A percentile compares a stretch with the other conserved stretches of the same genome.
Conservation (phyloP, 2,113 vertebrate genomes). For the Apeltes quadracus region DNA sequence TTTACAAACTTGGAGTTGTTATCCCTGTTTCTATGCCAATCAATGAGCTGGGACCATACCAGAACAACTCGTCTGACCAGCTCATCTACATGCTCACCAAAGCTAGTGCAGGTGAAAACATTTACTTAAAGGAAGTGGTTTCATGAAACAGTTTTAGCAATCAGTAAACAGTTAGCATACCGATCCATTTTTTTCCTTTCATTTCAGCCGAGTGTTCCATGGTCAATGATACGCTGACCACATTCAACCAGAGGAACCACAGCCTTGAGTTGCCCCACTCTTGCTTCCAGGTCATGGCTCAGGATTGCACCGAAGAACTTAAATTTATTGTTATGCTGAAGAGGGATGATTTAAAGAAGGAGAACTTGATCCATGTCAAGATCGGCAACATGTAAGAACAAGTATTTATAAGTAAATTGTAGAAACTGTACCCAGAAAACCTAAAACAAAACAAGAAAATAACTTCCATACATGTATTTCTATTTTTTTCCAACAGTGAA, state of each 20-base stretch:
- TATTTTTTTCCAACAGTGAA: constrained; percentile 56
- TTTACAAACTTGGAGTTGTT: constrained; percentile 49
- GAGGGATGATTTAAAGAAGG: constrained; percentile 65
- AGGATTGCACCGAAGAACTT: constrained; percentile 83
- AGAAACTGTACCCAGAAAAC: neutral
- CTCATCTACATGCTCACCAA: constrained; percentile 27
- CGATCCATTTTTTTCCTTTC: neutral
- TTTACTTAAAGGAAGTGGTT: neutral
- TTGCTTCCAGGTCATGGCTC: constrained; percentile 84
- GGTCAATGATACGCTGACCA: constrained; percentile 66
- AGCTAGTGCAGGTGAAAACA: constrained; percentile 59
- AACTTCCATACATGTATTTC: neutral
- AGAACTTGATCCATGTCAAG: constrained; percentile 76
- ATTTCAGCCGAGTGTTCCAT: constrained; percentile 68
- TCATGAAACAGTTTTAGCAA: neutral
- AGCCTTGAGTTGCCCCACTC: constrained; percentile 77
- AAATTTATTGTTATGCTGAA: constrained; percentile 85
- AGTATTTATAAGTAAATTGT: neutral
- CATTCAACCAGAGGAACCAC: constrained; percentile 79
- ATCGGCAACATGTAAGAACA: constrained; percentile 80
- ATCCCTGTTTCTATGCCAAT: constrained; percentile 61
- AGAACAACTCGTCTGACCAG: constrained; percentile 42
- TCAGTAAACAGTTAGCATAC: neutral
- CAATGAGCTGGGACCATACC: constrained; percentile 46
- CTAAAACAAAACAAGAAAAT: neutral